A percentile compares a stretch with the other conserved stretches of the same genome.
Conservation (phyloP, 64 coral and sea anemone genomes). For the Stichodactyla mertensii region DNA sequence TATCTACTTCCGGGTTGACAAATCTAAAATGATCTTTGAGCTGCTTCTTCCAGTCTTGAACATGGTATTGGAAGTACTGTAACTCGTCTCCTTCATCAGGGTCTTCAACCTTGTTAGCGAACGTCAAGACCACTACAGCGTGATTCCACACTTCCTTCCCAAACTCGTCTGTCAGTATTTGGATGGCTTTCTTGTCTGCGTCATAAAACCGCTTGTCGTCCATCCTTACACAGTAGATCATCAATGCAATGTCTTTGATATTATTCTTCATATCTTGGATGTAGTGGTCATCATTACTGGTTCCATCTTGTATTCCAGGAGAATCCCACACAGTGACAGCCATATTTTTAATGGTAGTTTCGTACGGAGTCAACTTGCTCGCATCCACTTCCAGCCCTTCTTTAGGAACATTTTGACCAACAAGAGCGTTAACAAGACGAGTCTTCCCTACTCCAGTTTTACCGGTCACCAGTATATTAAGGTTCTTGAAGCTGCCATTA, state of each 20-base stretch:
- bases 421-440: conserved; percentile 33
- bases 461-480: conserved; percentile 30
- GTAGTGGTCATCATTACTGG: neutral
- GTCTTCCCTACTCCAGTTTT: conserved; percentile 50
- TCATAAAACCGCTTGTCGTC: conserved; percentile 7
- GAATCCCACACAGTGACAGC: conserved; percentile 34
- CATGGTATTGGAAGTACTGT: neutral
- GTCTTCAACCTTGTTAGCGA: conserved; percentile 35
- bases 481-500: neutral
- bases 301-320: conserved; percentile 36
- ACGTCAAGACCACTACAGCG: conserved; percentile 24
- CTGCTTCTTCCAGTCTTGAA: neutral
- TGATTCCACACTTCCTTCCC: conserved; percentile 8
- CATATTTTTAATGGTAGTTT: neutral
- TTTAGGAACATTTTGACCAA: conserved; percentile 15
- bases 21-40: neutral
- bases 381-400: neutral
- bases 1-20: neutral
- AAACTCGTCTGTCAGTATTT: neutral
- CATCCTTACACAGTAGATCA: conserved; percentile 43
- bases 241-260: conserved; percentile 4
- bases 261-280: neutral
- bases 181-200: conserved; percentile 2
- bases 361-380: neutral
- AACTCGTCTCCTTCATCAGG: conserved; percentile 10